Conservation (phyloP, 1,140 invertebrate genomes). For the Leptinotarsa undecemlineata region DNA sequence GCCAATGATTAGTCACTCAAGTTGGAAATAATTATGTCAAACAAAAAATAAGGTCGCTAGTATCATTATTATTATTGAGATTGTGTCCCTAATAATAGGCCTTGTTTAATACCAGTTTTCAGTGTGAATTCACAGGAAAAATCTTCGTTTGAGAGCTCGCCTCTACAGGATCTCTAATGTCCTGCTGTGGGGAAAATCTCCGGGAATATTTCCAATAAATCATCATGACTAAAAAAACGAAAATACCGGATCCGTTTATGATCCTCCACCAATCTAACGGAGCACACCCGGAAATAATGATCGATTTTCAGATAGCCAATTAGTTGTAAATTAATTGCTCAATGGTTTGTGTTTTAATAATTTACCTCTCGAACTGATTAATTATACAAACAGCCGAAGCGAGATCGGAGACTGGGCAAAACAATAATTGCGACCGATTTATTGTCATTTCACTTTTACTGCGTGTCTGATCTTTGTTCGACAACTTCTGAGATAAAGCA, state of each 20-base stretch:
- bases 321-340: slow-evolving; percentile 9
- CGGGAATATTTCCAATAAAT: not conserved
- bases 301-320: slow-evolving; percentile 9
- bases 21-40: rapidly evolving
- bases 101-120: not conserved
- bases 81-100: too few species aligned
- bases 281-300: not conserved
- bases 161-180: too few species aligned
- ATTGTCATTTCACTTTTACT: slow-evolving; percentile 16
- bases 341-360: slow-evolving; percentile 3
- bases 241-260: not conserved
- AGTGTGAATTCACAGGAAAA: not conserved
- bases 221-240: not conserved
- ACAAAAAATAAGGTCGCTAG: too few species aligned
- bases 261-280: not conserved
- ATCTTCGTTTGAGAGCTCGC: not conserved
- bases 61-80: too few species aligned
- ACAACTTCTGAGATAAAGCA: too few species aligned
- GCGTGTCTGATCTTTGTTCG: not conserved
- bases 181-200: not conserved
- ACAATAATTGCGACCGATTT: slow-evolving; percentile 15
- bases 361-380: slow-evolving; percentile 9
- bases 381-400: slow-evolving; percentile 13
- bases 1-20: too few species aligned
- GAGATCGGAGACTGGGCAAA: slow-evolving; percentile 4